Evolutionary conservation across 2,113 vertebrate species (phyloP), one percentile per base, ranked within the genome.

Genomic region (Lynx canadensis): DNA sequence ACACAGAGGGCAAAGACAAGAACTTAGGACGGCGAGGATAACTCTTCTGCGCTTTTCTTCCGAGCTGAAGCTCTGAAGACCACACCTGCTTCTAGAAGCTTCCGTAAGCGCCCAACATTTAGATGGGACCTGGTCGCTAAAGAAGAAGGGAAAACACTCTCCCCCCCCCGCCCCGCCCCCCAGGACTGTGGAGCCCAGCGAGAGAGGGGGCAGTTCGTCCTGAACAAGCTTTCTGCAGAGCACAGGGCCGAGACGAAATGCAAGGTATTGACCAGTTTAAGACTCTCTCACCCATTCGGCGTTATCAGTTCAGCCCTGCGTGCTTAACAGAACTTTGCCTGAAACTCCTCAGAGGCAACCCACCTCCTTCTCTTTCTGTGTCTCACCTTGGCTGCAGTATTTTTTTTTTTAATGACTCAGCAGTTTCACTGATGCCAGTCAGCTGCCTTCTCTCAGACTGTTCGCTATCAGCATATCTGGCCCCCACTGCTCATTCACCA

Each of bases 191-290:
- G 41, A 16, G 15, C 74, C 7, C 1, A 45, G n/a, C 12, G 52
- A 92, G 97, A 95, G 38, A 52, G 74, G 21, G 69, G 84, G 36
- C n/a, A 45, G 33, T 29, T 95, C 13, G 19, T 85, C 68, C 3
- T 0, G 4, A 95, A n/a, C 92, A 57, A 96, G 97, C 91, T 71
- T 96, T 7, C 21, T 4, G 31, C 57, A 94, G 95, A 89, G 94
- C 68, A 73, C 48, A 57, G 60, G 81, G 97, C 93, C 57, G 78
- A 94, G 94, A 95, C 33, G 23, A 91, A 98, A 97, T 84, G 60
- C 45, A 96, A 97, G 78, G 31, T 87, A 97, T 93, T 33, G 97
- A 97, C 98, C 92, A 52, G 57, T 81, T 79, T 89, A 38, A 38
- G 95, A 90, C 55, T 57, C 68, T 16, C 95, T 85, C 91, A 74